phyloP scores from a whole-genome alignment of 2,888 invertebrate genomes.

The Girardia tigrina region DNA sequence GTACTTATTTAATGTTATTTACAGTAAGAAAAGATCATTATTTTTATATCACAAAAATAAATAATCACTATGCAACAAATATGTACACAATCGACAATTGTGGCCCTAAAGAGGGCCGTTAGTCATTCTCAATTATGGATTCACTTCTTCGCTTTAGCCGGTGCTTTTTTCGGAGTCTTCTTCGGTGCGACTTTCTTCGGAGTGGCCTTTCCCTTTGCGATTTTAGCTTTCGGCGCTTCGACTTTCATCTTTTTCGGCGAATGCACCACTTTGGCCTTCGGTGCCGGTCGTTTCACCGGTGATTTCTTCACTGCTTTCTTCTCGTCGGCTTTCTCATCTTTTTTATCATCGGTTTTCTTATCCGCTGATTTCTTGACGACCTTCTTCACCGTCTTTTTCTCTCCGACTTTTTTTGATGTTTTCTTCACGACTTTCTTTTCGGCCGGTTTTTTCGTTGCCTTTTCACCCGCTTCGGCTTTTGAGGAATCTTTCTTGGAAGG shows the following conservation, averaged over 20 bases:
- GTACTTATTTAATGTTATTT: too few relatives aligned
- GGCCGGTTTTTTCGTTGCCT: background rate
- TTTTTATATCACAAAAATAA: too few relatives aligned
- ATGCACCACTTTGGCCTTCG: background rate
- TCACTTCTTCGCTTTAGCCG: background rate
- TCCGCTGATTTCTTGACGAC: background rate
- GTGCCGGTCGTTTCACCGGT: background rate
- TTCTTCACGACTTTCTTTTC: background rate
- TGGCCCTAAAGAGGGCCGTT: slow-evolving; percentile 18
- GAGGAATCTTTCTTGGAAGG: background rate
- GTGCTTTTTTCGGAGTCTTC: slow-evolving; percentile 11
- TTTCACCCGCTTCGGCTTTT: background rate
- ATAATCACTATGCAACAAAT: too few relatives aligned
- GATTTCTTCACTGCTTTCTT: background rate
- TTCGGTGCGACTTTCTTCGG: background rate
- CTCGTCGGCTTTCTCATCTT: background rate
- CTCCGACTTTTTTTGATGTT: background rate
- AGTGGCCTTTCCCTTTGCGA: background rate
- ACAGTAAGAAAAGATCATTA: too few relatives aligned
- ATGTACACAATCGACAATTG: background rate
- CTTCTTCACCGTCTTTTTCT: background rate
- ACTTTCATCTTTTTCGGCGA: background rate
- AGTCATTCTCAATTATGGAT: background rate
- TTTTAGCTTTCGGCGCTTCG: background rate
- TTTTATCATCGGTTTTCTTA: background rate